Conservation (phyloP, 2,113 vertebrate genomes). For the Crotalus tigris region DNA sequence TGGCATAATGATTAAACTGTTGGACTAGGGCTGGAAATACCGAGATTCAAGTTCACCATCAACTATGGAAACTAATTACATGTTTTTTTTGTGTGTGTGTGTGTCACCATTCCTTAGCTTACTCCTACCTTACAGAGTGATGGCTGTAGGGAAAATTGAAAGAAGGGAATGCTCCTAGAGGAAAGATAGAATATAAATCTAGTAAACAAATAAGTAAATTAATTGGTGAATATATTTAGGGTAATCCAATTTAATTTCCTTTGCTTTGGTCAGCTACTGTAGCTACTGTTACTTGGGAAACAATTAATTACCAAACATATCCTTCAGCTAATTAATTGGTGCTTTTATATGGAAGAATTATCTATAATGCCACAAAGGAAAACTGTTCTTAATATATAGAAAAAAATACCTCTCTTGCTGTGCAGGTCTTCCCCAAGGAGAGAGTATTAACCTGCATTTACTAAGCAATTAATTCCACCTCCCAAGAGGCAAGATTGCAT, state of each 20-base stretch:
- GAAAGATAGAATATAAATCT: neutral
- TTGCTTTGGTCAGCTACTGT: neutral
- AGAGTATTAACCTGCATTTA: neutral
- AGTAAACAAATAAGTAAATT: neutral
- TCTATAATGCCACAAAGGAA: neutral
- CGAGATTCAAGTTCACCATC: neutral
- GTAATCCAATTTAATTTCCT: neutral
- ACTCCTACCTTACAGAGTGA: neutral
- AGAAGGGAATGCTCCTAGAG: neutral
- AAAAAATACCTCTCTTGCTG: neutral
- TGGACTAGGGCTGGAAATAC: neutral
- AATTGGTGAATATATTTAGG: neutral
- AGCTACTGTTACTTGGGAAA: neutral
- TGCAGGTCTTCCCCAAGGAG: neutral
- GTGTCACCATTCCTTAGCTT: neutral
- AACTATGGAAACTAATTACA: neutral
- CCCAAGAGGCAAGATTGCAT: neutral
- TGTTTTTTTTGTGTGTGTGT: no score
- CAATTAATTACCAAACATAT: conserved; percentile 5
- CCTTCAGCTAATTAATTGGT: neutral
- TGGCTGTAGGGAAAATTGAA: neutral
- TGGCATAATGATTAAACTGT: neutral
- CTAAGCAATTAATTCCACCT: neutral
- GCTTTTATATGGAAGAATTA: neutral
- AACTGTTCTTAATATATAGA: neutral